A percentile compares a stretch with the other conserved stretches of the same genome.
Evolutionary conservation across 2,113 vertebrate species (phyloP).

Genomic region (Podarcis cretensis): DNA sequence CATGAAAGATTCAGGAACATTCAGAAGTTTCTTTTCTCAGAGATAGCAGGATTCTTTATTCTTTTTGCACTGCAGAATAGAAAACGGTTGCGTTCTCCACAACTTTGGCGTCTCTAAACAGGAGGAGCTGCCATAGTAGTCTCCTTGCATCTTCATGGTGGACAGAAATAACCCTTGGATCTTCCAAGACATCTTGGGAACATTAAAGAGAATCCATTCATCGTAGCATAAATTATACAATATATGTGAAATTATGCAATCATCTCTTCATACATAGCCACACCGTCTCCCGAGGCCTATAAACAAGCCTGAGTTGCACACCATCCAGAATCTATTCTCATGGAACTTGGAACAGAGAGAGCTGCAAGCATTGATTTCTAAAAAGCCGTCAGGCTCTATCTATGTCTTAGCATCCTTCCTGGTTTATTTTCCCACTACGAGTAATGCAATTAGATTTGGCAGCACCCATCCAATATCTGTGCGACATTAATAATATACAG

Average conservation of each 20-base stretch:
- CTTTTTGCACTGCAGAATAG: background rate
- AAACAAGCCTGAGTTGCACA: background rate
- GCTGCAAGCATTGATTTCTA: background rate
- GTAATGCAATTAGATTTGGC: constrained; percentile 49
- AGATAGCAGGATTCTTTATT: background rate
- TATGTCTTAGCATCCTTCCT: constrained; percentile 45
- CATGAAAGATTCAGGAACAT: background rate
- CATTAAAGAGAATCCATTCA: background rate
- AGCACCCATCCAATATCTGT: constrained; percentile 36
- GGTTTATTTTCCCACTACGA: constrained; percentile 38
- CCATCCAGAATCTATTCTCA: background rate
- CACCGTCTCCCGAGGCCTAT: background rate
- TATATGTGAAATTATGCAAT: background rate
- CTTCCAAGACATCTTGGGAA: constrained; percentile 1
- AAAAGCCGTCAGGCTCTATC: constrained; percentile 39
- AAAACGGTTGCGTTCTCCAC: background rate
- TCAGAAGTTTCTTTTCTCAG: background rate
- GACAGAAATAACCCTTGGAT: background rate
- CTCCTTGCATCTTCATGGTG: background rate
- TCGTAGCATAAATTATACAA: constrained; percentile 12
- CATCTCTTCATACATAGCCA: background rate
- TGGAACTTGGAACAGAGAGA: background rate
- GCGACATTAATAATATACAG: constrained; percentile 43
- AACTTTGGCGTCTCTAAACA: constrained; percentile 15
- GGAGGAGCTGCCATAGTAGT: background rate